Conservation (phyloP, 2,888 invertebrate genomes). For the Diarsia mendica region DNA sequence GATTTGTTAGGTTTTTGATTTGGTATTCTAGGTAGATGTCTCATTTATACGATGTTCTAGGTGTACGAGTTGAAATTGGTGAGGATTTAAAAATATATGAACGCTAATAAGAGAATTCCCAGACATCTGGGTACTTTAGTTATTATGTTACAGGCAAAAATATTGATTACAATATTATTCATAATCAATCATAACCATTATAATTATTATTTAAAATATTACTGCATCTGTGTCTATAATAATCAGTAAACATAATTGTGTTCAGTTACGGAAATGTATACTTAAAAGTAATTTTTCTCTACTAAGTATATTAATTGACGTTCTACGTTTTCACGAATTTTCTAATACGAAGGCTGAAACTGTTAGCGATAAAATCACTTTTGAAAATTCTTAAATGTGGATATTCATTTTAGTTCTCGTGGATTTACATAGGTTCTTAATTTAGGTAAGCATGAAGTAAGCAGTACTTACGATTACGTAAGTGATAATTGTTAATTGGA, state of each 20-base stretch:
- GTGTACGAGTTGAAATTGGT: neutral
- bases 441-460: neutral
- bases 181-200: too few relatives aligned
- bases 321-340: neutral
- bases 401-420: neutral
- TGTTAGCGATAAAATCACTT: too few relatives aligned
- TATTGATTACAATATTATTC: neutral
- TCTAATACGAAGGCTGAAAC: too few relatives aligned
- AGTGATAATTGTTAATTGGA: neutral
- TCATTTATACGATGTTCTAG: neutral
- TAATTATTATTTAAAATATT: neutral
- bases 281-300: neutral
- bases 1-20: constrained; percentile 38
- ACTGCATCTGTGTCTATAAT: neutral
- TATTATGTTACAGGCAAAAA: neutral
- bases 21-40: neutral
- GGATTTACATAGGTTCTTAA: neutral
- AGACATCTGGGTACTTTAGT: too few relatives aligned
- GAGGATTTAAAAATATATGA: neutral
- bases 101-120: too few relatives aligned
- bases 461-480: neutral
- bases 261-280: neutral
- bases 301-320: neutral
- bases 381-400: too few relatives aligned
- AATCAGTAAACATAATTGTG: neutral